A percentile compares a stretch with the other conserved stretches of the same genome.
Evolutionary conservation across 2,113 vertebrate genomes (phyloP).

Genomic region (Hiodon tergisus): DNA sequence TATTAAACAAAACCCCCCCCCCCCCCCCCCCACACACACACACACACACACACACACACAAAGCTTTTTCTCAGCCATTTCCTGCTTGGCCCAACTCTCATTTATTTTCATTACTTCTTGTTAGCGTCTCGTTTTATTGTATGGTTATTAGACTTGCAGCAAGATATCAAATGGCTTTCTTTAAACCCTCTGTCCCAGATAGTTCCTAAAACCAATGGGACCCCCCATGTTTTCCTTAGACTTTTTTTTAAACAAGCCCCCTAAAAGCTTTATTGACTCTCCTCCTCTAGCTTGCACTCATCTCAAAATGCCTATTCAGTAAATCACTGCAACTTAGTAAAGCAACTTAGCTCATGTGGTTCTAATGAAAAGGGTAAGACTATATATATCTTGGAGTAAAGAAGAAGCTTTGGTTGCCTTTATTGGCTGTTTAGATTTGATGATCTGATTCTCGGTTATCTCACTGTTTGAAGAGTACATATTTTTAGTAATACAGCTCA

Average conservation of each 20-base stretch:
- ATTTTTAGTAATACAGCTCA: too few relatives aligned
- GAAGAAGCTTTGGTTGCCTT: slow-evolving; percentile 46
- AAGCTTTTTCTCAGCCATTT: slow-evolving; percentile 54
- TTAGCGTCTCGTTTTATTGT: slow-evolving; percentile 53
- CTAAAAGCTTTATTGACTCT: slow-evolving; percentile 39
- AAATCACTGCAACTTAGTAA: slow-evolving; percentile 7
- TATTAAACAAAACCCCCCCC: too few relatives aligned
- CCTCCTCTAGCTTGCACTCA: slow-evolving; percentile 30
- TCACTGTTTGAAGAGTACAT: too few relatives aligned
- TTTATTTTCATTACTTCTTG: slow-evolving; percentile 60
- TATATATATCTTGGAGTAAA: slow-evolving; percentile 42
- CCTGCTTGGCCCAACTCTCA: slow-evolving; percentile 52
- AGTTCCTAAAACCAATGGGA: neutral
- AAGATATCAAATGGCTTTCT: slow-evolving; percentile 60
- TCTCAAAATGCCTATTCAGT: slow-evolving; percentile 19
- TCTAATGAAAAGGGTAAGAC: slow-evolving; percentile 38
- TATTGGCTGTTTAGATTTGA: neutral
- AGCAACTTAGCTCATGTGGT: slow-evolving; percentile 17
- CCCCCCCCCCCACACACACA: neutral
- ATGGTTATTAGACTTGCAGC: slow-evolving; percentile 50
- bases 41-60: too few relatives aligned
- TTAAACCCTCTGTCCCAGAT: slow-evolving; percentile 32
- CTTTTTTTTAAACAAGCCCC: slow-evolving; percentile 37
- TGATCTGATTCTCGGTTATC: too few relatives aligned
- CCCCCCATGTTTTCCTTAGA: slow-evolving; percentile 24